These are phyloP conservation scores for Helostoma temminkii DNA, from an alignment of 2,797 vertebrate genomes.

Conservation along the genomic window DNA sequence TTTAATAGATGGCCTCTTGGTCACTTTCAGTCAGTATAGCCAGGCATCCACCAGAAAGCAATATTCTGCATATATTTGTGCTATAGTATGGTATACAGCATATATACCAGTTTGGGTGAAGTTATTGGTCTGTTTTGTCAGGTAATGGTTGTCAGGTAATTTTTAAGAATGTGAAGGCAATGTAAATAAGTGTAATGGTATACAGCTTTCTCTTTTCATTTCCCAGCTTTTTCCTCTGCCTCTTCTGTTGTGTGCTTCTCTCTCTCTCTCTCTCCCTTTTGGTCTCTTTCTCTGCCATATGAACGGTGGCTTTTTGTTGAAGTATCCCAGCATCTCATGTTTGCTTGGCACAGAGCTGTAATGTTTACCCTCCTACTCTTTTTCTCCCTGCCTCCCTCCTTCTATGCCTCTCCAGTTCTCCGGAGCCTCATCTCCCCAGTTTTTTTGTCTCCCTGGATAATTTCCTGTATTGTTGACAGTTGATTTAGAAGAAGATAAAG, in stretches of 20 bases:
- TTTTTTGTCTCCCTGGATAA: constrained; percentile 64
- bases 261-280: constrained; percentile 14
- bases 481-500: constrained; percentile 77
- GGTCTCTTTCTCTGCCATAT: constrained; percentile 41
- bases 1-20: neutral
- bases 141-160: neutral
- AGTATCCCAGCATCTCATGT: constrained; percentile 83
- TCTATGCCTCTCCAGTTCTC: constrained; percentile 33
- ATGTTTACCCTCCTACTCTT: constrained; percentile 78
- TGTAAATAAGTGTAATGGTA: neutral
- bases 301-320: constrained; percentile 73
- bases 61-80: neutral
- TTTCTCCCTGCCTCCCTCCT: constrained; percentile 35
- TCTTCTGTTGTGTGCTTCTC: neutral
- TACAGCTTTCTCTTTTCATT: constrained; percentile 70
- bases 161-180: neutral
- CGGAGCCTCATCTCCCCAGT: constrained; percentile 21
- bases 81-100: neutral
- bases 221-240: constrained; percentile 28
- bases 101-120: neutral
- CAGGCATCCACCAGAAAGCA: neutral
- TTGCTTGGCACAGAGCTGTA: constrained; percentile 81
- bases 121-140: neutral
- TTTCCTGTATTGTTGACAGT: constrained; percentile 78
- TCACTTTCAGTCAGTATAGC: no score